phyloP scores from a whole-genome alignment of 2,113 vertebrate species.

The Epinephelus cyanopodus region DNA sequence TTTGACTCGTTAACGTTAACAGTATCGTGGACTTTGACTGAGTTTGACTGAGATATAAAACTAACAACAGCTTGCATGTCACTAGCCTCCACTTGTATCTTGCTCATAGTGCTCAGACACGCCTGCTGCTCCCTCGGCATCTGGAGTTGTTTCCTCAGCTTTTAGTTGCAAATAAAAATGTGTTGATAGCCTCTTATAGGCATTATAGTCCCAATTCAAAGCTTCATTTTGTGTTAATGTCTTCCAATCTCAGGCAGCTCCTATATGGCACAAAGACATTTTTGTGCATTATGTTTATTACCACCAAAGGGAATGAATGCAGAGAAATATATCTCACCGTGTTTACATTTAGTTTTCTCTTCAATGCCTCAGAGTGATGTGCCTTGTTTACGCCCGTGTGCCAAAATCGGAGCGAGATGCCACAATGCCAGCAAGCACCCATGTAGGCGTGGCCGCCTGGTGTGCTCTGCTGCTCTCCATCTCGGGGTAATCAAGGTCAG shows the following conservation, averaged over 20 bases:
- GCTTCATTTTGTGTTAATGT: slow-evolving; percentile 7
- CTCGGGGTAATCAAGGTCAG: slow-evolving; percentile 61
- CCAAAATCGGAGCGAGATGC: not conserved
- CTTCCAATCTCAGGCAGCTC: slow-evolving; percentile 1
- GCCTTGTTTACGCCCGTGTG: not conserved
- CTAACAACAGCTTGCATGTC: not conserved
- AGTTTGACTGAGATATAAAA: not conserved
- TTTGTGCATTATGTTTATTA: slow-evolving; percentile 15
- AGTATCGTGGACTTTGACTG: not conserved
- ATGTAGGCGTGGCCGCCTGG: slow-evolving; percentile 17
- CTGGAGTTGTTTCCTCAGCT: not conserved
- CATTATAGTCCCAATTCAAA: slow-evolving; percentile 9
- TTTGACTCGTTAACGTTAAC: not conserved
- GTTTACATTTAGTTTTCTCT: slow-evolving; percentile 11
- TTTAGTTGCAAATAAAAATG: not conserved
- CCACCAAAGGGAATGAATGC: slow-evolving; percentile 1
- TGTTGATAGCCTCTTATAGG: not conserved
- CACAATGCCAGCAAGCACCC: not conserved
- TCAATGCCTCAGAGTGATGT: slow-evolving; percentile 3
- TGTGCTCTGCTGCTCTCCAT: slow-evolving; percentile 23
- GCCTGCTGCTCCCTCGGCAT: not conserved
- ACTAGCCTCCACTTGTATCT: not conserved
- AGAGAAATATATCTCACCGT: not conserved
- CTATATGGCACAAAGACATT: not conserved
- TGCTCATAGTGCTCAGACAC: slow-evolving; percentile 10